Evolutionary conservation across 2,888 invertebrate species (phyloP).

Genomic region (Dolichopus griseipennis): DNA sequence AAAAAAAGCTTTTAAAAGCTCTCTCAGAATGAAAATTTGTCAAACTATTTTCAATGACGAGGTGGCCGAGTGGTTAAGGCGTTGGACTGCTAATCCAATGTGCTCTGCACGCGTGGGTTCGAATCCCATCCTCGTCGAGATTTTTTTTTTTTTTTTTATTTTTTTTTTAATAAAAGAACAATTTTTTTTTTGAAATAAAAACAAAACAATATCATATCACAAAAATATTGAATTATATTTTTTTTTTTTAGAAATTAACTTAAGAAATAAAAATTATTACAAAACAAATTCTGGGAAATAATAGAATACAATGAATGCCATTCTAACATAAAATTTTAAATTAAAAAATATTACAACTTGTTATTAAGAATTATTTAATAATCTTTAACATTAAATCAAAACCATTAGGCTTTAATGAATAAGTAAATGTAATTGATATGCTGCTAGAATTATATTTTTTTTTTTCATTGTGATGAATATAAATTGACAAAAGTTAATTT

Average conservation of each 20-base stretch:
- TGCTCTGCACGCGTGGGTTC: constrained; percentile 78
- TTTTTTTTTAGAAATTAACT: neutral
- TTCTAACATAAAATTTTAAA: neutral
- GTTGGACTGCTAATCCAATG: constrained; percentile 79
- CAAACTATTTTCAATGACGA: constrained; percentile 46
- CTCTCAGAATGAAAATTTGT: neutral
- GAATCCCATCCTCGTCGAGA: constrained; percentile 69
- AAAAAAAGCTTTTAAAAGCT: neutral
- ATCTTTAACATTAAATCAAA: too few species aligned
- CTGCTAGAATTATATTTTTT: too few species aligned
- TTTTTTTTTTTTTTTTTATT: constrained; percentile 21
- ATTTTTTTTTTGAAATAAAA: too few species aligned
- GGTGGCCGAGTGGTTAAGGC: constrained; percentile 79
- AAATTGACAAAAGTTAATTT: too few species aligned
- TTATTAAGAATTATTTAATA: too few species aligned
- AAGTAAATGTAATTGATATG: too few species aligned
- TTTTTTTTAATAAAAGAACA: neutral
- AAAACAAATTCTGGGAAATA: constrained; percentile 43
- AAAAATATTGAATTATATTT: too few species aligned
- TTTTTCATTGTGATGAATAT: too few species aligned
- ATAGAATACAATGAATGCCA: constrained; percentile 33
- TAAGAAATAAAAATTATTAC: neutral
- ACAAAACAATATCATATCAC: too few species aligned
- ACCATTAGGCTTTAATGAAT: neutral
- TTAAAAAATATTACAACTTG: too few species aligned